Evolutionary conservation across 2,797 vertebrate species (phyloP), one percentile per base, ranked within the genome.

Genomic region (Melanotaenia boesemani): DNA sequence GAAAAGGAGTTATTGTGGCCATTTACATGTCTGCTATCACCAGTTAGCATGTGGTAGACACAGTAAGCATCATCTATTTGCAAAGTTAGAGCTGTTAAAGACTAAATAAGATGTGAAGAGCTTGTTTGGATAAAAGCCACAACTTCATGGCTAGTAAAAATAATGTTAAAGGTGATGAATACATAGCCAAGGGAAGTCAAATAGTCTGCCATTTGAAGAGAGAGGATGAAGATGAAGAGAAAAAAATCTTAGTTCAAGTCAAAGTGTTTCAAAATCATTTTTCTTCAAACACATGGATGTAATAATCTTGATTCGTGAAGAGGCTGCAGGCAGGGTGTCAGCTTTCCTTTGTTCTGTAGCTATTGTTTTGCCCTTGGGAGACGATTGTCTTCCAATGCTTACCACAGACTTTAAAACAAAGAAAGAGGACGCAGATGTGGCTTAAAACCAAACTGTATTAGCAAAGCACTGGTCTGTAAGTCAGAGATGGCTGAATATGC

Each of bases 281-380:
- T 48, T 2, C 16, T 57, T 9, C 22, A 4, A 65, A 71, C 86
- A 82, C 48, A 72, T 84, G 77, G 83, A 76, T 36, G 1, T 41
- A 50, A 84, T 90, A 85, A 65, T 48, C 22, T 1, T 6, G 44
- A 44, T 26, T 60, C 69, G 34, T 59, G 77, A 67, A 67, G 46
- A 44, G 41, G 13, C 30, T 4, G 74, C 74, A 65, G 69, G 28
- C 62, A 60, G 76, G 76, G 78, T 70, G 79, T 83, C 63, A 30
- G 54, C 70, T 74, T 63, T 70, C 41, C 67, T 60, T 81, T 83
- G 56, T 73, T 70, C 70, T 22, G 72, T 30, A 37, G 22, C 67
- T 39, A 76, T 56, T 61, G 26, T 30, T 41, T 56, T 58, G 6
- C 8, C 5, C 22, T 8, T 22, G 20, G 68, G 46, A 41, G 28